Evolutionary conservation across 2,113 vertebrate genomes (phyloP).

Genomic region (Paramormyrops kingsleyae): DNA sequence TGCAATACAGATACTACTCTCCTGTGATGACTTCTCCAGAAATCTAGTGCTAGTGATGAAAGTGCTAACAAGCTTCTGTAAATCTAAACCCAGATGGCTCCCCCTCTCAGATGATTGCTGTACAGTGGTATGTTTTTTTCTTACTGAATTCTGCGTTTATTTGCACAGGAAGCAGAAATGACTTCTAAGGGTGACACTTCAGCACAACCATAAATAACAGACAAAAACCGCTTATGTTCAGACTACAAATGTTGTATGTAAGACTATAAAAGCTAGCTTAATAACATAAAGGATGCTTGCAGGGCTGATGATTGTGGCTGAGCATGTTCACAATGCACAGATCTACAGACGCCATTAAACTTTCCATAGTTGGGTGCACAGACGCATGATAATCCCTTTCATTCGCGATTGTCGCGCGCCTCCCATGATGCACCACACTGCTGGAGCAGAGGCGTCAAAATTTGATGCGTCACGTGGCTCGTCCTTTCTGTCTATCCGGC

Average conservation of each 20-base stretch:
- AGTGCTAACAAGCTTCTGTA: background rate
- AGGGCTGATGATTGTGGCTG: background rate
- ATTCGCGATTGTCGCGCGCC: too few relatives aligned
- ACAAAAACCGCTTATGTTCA: background rate
- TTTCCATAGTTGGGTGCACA: background rate
- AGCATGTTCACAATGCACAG: background rate
- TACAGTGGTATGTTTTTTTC: background rate
- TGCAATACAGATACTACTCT: background rate
- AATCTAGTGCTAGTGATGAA: background rate
- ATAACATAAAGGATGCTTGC: conserved; percentile 6
- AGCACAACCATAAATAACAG: background rate
- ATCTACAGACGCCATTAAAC: background rate
- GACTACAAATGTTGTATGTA: background rate
- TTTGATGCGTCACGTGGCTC: background rate
- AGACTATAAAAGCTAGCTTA: background rate
- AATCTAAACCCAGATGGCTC: background rate
- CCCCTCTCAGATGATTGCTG: background rate
- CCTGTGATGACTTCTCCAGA: background rate
- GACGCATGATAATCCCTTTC: background rate
- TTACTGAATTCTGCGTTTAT: conserved; percentile 3
- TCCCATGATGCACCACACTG: background rate
- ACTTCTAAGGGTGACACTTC: background rate
- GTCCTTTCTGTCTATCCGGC: background rate
- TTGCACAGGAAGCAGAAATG: background rate
- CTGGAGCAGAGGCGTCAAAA: background rate